Evolutionary conservation across 1,140 invertebrate species (phyloP), one percentile per base, ranked within the genome.

Genomic region (Spodoptera frugiperda): DNA sequence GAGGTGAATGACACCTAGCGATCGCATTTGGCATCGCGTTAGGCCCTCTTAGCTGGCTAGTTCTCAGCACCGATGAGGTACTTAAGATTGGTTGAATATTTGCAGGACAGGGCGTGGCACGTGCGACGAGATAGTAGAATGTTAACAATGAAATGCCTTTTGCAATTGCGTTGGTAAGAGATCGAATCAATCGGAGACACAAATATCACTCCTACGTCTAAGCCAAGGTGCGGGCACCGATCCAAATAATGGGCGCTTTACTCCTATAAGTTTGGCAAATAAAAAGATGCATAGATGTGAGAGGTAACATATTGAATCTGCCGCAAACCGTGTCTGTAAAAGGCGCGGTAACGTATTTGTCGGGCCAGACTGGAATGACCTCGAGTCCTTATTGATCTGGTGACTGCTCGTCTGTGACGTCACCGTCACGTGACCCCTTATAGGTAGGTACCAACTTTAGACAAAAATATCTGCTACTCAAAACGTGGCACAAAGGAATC

Each of bases 361-460:
- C 75, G 78, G 78, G 53, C 67, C 76, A 76, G 75, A 77, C 79
- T 82, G 77, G 76, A 84, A 72, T 86, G 85, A 86, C 83, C 83
- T 87, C 85, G 82, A 80, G 74, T 87, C 83, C 85, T 81, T 87
- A 85, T 87, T 87, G 85, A 87, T 87, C 85, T 83, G 85, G 80
- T 83, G 83, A 82, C 85, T 82, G 76, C 76, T 78, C 70, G 78
- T 79, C 79, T 78, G 77, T 87, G 82, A 87, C 85, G 85, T 87
- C 82, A 82, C 54, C 33, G 15, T 71, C 80, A 79, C 80, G 84
- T 82, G 81, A 82, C 63, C 73, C 71, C 63, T 70, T 74, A 39
- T 39, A 39, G 33, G 39, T 39, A 39, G 33, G 39, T 59, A 77
- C 51, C 30, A 72, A 76, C 68, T 77, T 79, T 79, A 77, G 15